A percentile compares a stretch with the other conserved stretches of the same genome.
phyloP scores from a whole-genome alignment of 2,113 vertebrate genomes.

The Istiophorus platypterus region DNA sequence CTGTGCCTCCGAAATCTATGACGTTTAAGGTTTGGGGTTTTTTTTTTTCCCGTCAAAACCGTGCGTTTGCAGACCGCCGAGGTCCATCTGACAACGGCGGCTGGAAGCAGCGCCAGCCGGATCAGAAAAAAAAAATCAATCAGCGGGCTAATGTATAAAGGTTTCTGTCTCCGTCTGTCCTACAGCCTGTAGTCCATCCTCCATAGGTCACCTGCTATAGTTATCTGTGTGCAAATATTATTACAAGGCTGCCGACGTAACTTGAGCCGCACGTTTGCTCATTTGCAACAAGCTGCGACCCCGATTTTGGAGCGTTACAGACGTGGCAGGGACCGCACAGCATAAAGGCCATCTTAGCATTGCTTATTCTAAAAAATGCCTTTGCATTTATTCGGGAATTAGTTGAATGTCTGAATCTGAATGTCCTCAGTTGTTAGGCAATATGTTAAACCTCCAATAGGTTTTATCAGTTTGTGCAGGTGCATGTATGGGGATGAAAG shows the following conservation, averaged over 20 bases:
- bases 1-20: background rate
- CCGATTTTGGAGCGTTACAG: background rate
- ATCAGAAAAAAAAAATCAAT: background rate
- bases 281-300: background rate
- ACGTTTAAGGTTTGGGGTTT: background rate
- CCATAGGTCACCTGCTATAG: conserved; percentile 11
- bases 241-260: background rate
- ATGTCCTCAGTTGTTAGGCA: background rate
- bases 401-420: too few relatives aligned
- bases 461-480: background rate
- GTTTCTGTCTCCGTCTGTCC: background rate
- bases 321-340: background rate
- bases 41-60: conserved; percentile 1
- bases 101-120: background rate
- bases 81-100: conserved; percentile 12
- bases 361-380: background rate
- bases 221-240: conserved; percentile 1
- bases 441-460: background rate
- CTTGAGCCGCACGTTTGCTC: background rate
- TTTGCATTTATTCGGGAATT: too few relatives aligned
- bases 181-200: background rate
- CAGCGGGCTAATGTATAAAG: conserved; percentile 2
- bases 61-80: background rate
- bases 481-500: background rate
- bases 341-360: background rate